Percentiles rank a stretch among this genome's conserved stretches.
Conservation (phyloP, 2,113 vertebrate genomes). For the Oryzias melastigma region DNA sequence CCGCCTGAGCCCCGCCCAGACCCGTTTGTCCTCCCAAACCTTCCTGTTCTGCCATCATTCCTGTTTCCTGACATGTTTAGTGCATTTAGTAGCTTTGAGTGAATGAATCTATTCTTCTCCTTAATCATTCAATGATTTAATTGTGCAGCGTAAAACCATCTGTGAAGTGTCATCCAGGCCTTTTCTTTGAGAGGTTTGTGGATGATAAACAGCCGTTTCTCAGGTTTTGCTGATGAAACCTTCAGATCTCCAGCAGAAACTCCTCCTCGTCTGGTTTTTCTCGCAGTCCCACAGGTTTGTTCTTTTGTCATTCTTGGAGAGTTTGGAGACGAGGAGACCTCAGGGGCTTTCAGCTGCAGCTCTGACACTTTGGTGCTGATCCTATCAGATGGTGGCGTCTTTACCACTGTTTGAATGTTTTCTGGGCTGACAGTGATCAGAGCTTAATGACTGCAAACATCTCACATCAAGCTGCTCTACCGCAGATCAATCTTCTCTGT, state of each 20-base stretch:
- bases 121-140: no score
- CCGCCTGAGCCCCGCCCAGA: slow-evolving; percentile 23
- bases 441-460: not conserved
- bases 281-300: slow-evolving; percentile 17
- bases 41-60: no score
- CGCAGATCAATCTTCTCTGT: slow-evolving; percentile 8
- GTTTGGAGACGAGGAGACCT: slow-evolving; percentile 41
- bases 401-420: slow-evolving; percentile 65
- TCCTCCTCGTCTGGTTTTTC: slow-evolving; percentile 9
- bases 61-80: no score
- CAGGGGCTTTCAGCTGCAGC: slow-evolving; percentile 40
- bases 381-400: slow-evolving; percentile 71
- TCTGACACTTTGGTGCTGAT: slow-evolving; percentile 58
- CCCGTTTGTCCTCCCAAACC: not conserved
- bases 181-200: no score
- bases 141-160: no score
- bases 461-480: slow-evolving; percentile 1
- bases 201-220: no score
- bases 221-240: not conserved
- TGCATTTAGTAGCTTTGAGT: no score
- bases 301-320: slow-evolving; percentile 57
- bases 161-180: no score
- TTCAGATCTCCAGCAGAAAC: no score
- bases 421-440: no score
- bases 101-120: no score